Evolutionary conservation across 1,140 invertebrate species (phyloP).

Genomic region (Magallana angulata): DNA sequence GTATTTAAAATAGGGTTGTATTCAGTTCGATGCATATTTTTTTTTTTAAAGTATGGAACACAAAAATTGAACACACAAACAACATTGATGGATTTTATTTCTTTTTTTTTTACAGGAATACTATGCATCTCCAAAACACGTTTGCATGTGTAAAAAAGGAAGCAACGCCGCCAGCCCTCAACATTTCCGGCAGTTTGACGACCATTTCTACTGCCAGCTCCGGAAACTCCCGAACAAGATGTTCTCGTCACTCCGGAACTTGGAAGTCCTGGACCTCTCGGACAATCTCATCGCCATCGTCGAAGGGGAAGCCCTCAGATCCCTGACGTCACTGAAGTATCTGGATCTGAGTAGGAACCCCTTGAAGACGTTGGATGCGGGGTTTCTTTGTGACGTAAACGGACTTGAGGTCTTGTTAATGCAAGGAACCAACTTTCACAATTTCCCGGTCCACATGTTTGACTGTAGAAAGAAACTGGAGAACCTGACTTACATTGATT

Average conservation of each 20-base stretch:
- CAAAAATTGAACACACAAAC: no score
- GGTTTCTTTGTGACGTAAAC: slow-evolving; percentile 43
- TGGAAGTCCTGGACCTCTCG: slow-evolving; percentile 49
- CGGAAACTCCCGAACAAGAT: slow-evolving; percentile 32
- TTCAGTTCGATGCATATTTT: no score
- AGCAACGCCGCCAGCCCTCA: slow-evolving; percentile 3
- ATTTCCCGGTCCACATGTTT: slow-evolving; percentile 37
- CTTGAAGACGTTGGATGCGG: not conserved
- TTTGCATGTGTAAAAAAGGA: slow-evolving; percentile 36
- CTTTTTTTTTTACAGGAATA: not conserved
- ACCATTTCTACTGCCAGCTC: slow-evolving; percentile 1
- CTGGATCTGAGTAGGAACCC: slow-evolving; percentile 50
- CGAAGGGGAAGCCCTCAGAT: slow-evolving; percentile 35
- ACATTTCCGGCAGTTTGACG: slow-evolving; percentile 11
- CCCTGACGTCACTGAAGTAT: slow-evolving; percentile 25
- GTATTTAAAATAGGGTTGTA: no score
- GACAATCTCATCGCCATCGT: slow-evolving; percentile 41
- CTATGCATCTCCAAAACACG: not conserved
- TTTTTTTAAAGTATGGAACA: no score
- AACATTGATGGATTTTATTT: not conserved
- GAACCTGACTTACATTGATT: slow-evolving; percentile 47
- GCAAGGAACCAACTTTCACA: slow-evolving; percentile 19
- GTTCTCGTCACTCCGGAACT: slow-evolving; percentile 31
- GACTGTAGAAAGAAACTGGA: slow-evolving; percentile 17
- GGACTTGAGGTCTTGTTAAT: slow-evolving; percentile 43